Conservation (phyloP, 2,113 vertebrate genomes). For the Capreolus pygargus region DNA sequence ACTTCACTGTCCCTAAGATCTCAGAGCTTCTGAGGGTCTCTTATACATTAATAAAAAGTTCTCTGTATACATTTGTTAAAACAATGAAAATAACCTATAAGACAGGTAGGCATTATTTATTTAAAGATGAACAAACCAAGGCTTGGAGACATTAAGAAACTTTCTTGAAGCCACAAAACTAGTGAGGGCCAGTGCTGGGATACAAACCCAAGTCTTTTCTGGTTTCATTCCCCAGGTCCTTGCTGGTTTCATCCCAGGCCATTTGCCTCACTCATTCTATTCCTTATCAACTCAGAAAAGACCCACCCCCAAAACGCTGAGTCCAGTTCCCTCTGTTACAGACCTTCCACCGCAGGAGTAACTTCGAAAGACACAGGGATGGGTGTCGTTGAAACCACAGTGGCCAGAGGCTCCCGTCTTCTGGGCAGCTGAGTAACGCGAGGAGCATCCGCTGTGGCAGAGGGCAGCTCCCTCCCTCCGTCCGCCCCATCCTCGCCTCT, state of each 20-base stretch:
- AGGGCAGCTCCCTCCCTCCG: slow-evolving; percentile 37
- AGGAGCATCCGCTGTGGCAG: background rate
- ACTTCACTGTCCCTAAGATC: background rate
- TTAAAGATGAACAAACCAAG: background rate
- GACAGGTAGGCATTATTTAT: background rate
- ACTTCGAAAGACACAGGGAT: background rate
- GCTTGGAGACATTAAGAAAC: background rate
- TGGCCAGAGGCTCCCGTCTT: slow-evolving; percentile 21
- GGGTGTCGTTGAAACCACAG: background rate
- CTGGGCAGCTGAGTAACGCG: slow-evolving; percentile 44
- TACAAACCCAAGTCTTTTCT: background rate
- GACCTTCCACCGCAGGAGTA: slow-evolving; percentile 61
- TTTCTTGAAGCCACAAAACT: background rate
- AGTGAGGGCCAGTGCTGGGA: background rate
- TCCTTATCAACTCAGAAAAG: background rate
- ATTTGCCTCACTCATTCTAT: background rate
- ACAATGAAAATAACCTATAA: background rate
- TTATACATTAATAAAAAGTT: background rate
- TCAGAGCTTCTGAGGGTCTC: background rate
- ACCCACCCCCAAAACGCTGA: background rate
- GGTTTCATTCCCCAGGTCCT: background rate
- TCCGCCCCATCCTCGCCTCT: background rate
- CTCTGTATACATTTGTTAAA: background rate
- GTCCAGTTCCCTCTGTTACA: slow-evolving; percentile 46
- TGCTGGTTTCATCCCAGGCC: background rate